phyloP scores from a whole-genome alignment of 2,888 invertebrate genomes.

The Pomacea canaliculata region DNA sequence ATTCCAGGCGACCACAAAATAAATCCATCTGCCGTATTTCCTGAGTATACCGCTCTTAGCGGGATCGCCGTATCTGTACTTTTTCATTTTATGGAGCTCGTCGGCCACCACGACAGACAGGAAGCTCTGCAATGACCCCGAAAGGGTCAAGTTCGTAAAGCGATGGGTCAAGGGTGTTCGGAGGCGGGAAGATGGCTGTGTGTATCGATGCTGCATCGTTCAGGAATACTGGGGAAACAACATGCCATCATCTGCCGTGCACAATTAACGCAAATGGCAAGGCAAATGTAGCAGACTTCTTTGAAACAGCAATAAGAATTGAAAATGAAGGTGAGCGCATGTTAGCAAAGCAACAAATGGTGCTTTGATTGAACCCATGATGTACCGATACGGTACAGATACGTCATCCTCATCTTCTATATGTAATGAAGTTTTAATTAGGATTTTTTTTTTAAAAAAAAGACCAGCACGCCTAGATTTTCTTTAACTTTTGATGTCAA shows the following conservation, averaged over 20 bases:
- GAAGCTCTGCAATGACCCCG: too few relatives aligned
- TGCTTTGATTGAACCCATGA: too few relatives aligned
- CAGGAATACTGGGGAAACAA: slow-evolving; percentile 22
- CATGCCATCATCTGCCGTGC: slow-evolving; percentile 49
- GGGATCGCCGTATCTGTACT: slow-evolving; percentile 37
- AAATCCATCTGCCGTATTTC: slow-evolving; percentile 27
- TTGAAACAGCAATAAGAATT: slow-evolving; percentile 39
- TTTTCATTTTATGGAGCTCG: slow-evolving; percentile 28
- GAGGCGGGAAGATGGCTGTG: slow-evolving; percentile 36
- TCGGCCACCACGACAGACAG: too few relatives aligned
- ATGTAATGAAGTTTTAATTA: too few relatives aligned
- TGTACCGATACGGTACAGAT: too few relatives aligned
- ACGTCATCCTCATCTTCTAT: too few relatives aligned
- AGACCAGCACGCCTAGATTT: too few relatives aligned
- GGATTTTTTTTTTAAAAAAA: too few relatives aligned
- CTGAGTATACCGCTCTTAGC: slow-evolving; percentile 18
- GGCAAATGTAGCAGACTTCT: slow-evolving; percentile 49
- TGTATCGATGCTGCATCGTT: slow-evolving; percentile 23
- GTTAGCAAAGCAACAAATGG: neutral
- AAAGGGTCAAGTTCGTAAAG: too few relatives aligned
- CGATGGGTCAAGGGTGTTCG: slow-evolving; percentile 16
- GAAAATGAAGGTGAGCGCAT: slow-evolving; percentile 27
- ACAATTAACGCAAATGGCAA: slow-evolving; percentile 46
- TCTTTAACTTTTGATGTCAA: too few relatives aligned
- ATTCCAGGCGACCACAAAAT: slow-evolving; percentile 42